Percentiles rank a stretch among this genome's conserved stretches.
Conservation (phyloP, 2,888 invertebrate species). For the Pocota personata region DNA sequence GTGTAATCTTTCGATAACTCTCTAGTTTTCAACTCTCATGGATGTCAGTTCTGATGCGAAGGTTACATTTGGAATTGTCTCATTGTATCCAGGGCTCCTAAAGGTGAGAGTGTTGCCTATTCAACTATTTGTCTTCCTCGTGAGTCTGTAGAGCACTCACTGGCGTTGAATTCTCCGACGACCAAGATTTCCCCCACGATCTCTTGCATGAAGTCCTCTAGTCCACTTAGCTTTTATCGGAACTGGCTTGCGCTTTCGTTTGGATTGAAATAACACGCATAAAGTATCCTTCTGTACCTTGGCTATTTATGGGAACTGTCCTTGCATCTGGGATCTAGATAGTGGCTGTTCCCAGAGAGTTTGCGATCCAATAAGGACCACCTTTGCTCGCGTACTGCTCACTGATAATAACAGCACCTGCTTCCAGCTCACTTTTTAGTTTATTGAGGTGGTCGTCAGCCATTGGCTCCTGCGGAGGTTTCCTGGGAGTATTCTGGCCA, state of each 20-base stretch:
- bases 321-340: too few species aligned
- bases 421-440: too few species aligned
- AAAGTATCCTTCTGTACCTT: neutral
- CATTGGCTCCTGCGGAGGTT: too few species aligned
- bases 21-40: neutral
- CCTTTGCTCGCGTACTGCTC: too few species aligned
- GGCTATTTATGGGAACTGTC: neutral
- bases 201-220: neutral
- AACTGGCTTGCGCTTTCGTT: neutral
- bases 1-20: neutral
- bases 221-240: too few species aligned
- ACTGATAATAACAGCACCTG: too few species aligned
- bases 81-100: slow-evolving; percentile 9
- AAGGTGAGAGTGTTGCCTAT: slow-evolving; percentile 14
- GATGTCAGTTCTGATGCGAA: neutral
- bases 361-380: too few species aligned
- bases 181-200: neutral
- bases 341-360: too few species aligned
- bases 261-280: neutral
- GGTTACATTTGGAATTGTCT: slow-evolving; percentile 9
- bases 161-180: slow-evolving; percentile 23
- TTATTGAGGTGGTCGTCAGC: too few species aligned
- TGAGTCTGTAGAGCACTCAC: slow-evolving; percentile 26
- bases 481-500: too few species aligned
- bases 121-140: slow-evolving; percentile 49